Base-by-base conservation (phyloP, 2,888 invertebrate species). In the Cyclophora punctaria region DNA sequence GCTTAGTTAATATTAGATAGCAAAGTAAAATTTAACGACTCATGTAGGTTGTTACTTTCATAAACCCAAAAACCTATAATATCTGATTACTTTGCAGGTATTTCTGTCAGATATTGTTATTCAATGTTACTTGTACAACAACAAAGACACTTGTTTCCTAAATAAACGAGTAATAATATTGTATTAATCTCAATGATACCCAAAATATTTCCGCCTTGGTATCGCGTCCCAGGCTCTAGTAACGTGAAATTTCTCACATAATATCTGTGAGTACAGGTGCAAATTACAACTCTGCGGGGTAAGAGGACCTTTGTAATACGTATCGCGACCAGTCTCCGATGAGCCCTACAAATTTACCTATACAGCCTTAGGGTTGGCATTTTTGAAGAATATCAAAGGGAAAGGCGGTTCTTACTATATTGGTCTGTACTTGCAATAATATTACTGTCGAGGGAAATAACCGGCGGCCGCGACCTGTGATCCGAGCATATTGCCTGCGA, bases 371-470 rank as follows among this genome's bases (percentile, higher is more conserved):
- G 59, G 57, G 66, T 63, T 58, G 63, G 64, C 67, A 60, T 58
- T 49, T 48, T 48, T 44, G 35, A 48, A 51, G 52, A 47, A 55
- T 48, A 49, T 50, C 58, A 63, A 57, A 63, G 67, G 66, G 60
- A 62, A 62, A 57, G 64, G 63, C 63, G 70, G 80, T 60, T 70
- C 82, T 61, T 54, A 62, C 67, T 73, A 79, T 56, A 63, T 63
- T 80, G 83, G 83, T 61, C 61, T 63, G 60, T 71, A 74, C 73
- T 78, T 73, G 77, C 75, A 75, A 75, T 78, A 75, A 78, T 81
- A 84, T 83, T 77, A 72, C 74, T 75, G 75, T 71, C 83, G 69
- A 60, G 83, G 85, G 85, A 84, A 83, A 84, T 84, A 84, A 79
- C 75, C 68, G 48, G 64, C 67, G 71, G 71, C 69, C 74, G 69